Conservation (phyloP, 2,113 vertebrate genomes). For the Notothenia coriiceps region DNA sequence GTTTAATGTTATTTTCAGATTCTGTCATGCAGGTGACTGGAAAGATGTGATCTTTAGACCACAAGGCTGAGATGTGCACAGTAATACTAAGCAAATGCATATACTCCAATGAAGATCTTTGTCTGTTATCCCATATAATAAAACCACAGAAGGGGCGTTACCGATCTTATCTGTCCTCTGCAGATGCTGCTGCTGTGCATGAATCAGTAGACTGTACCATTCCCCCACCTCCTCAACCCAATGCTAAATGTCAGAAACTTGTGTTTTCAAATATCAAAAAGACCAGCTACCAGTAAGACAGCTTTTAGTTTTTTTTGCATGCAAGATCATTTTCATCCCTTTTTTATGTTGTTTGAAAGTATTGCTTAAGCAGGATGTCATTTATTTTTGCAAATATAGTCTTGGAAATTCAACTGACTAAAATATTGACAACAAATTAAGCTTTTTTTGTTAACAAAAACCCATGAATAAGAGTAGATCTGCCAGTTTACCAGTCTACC, state of each 20-base stretch:
- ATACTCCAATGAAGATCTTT: conserved; percentile 11
- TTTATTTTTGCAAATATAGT: too few species aligned
- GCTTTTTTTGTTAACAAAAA: background rate
- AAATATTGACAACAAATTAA: background rate
- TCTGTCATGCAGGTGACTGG: too few species aligned
- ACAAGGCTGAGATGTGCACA: background rate
- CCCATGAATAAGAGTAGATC: background rate
- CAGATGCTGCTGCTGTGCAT: conserved; percentile 32
- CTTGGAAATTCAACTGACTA: background rate
- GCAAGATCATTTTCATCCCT: background rate
- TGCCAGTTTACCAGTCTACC: background rate
- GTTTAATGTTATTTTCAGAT: too few species aligned
- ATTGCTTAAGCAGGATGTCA: background rate
- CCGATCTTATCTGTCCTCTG: conserved; percentile 62
- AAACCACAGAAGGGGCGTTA: background rate
- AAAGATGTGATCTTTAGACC: background rate
- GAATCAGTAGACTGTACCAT: background rate
- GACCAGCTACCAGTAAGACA: background rate
- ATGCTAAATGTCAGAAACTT: background rate
- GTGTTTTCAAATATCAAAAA: background rate
- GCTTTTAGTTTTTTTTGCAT: background rate
- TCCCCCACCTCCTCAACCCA: conserved; percentile 1
- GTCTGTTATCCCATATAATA: background rate
- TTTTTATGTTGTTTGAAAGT: background rate
- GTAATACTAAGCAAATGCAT: background rate